Percentiles rank a stretch among this genome's conserved stretches.
phyloP scores from a whole-genome alignment of 92 coral and sea anemone genomes.

The Desmophyllum pertusum region DNA sequence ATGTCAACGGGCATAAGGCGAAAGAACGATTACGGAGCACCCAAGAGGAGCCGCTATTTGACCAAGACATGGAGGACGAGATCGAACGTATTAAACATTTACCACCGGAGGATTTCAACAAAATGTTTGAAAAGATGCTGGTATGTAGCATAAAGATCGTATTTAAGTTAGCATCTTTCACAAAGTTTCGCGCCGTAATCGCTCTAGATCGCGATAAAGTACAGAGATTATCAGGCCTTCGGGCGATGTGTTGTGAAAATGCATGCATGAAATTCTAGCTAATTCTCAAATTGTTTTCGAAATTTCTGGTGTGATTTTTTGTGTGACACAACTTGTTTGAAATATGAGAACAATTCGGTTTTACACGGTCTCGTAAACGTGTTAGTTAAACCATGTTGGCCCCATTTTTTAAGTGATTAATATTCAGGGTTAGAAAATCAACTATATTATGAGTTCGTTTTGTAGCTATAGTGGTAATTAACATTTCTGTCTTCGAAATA shows the following conservation, averaged over 20 bases:
- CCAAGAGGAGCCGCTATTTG: constrained; percentile 65
- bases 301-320: constrained; percentile 8
- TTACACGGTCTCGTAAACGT: background rate
- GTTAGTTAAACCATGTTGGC: background rate
- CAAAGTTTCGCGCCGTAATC: background rate
- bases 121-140: constrained; percentile 87
- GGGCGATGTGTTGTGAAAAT: constrained; percentile 8
- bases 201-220: background rate
- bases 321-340: background rate
- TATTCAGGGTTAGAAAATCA: background rate
- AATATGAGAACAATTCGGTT: background rate
- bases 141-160: constrained; percentile 43
- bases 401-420: background rate
- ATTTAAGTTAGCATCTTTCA: background rate
- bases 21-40: constrained; percentile 75
- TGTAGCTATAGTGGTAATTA: no score
- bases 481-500: background rate
- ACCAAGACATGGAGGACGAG: constrained; percentile 65
- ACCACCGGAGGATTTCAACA: constrained; percentile 74
- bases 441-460: no score
- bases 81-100: constrained; percentile 60
- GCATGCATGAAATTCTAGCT: constrained; percentile 8
- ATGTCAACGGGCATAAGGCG: constrained; percentile 58
- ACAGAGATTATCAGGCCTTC: background rate
- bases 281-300: constrained; percentile 11